phyloP scores from a whole-genome alignment of 2,113 vertebrate genomes.

The Gymnarchus niloticus region DNA sequence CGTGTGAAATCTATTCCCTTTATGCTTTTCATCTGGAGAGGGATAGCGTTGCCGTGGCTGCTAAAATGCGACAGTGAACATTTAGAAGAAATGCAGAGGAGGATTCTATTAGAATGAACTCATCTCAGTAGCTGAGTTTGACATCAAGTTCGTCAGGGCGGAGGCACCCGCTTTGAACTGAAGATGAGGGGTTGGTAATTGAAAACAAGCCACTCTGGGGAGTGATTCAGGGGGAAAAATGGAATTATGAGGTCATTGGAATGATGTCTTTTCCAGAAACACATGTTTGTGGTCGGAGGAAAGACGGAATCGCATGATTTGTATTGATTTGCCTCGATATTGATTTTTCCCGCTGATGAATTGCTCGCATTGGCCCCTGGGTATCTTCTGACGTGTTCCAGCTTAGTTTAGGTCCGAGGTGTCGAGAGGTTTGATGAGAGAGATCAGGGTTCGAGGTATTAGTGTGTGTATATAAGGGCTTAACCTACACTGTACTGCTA shows the following conservation, averaged over 20 bases:
- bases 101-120: slow-evolving; percentile 9
- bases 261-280: neutral
- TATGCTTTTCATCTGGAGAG: neutral
- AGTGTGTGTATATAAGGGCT: neutral
- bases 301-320: neutral
- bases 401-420: neutral
- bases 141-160: neutral
- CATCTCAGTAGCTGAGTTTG: slow-evolving; percentile 1
- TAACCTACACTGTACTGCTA: neutral
- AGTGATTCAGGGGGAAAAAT: neutral
- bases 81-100: slow-evolving; percentile 3
- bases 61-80: neutral
- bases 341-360: neutral
- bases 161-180: neutral
- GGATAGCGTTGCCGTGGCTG: neutral
- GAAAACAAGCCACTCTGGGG: neutral
- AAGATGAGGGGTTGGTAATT: slow-evolving; percentile 11
- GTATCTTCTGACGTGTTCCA: neutral
- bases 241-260: slow-evolving; percentile 10
- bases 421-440: neutral
- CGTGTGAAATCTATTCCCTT: neutral
- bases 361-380: neutral
- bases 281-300: neutral
- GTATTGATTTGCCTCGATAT: neutral
- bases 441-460: neutral